These are phyloP conservation scores for Sus scrofa DNA, from an alignment of 2,113 vertebrate genomes.

Conservation along the genomic window DNA sequence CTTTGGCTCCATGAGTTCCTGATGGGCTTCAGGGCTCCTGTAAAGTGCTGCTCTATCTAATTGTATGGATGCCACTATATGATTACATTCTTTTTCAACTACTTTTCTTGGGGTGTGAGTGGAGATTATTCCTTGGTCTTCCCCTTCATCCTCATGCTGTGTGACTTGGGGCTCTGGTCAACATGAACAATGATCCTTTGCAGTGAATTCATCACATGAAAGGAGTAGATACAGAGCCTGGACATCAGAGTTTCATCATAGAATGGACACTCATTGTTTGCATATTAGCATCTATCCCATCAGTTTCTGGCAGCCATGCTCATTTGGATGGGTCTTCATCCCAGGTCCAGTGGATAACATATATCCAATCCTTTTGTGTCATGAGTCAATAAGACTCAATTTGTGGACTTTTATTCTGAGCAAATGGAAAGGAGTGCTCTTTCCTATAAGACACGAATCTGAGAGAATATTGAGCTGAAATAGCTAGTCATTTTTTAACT, in stretches of 20 bases:
- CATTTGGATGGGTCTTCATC: not conserved
- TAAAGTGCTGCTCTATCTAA: not conserved
- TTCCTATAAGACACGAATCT: not conserved
- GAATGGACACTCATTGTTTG: not conserved
- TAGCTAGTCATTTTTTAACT: not conserved
- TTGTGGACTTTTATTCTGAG: conserved; percentile 6
- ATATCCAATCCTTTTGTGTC: not conserved
- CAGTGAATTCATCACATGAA: not conserved
- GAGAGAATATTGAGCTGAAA: not conserved
- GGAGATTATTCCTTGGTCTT: not conserved
- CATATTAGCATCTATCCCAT: not conserved
- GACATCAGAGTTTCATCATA: not conserved
- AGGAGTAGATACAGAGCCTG: not conserved
- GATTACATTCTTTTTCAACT: not conserved
- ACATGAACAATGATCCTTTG: not conserved
- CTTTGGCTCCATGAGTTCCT: not conserved
- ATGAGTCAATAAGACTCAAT: not conserved
- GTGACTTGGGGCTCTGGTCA: not conserved
- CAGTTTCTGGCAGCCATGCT: not conserved
- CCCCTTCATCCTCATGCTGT: not conserved
- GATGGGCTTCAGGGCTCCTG: not conserved
- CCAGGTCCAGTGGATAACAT: not conserved
- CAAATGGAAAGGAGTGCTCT: not conserved
- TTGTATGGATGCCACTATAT: not conserved
- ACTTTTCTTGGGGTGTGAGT: not conserved